These are phyloP conservation scores for Brachypalpus laphriformis DNA, from an alignment of 2,888 invertebrate genomes.

Conservation along the genomic window DNA sequence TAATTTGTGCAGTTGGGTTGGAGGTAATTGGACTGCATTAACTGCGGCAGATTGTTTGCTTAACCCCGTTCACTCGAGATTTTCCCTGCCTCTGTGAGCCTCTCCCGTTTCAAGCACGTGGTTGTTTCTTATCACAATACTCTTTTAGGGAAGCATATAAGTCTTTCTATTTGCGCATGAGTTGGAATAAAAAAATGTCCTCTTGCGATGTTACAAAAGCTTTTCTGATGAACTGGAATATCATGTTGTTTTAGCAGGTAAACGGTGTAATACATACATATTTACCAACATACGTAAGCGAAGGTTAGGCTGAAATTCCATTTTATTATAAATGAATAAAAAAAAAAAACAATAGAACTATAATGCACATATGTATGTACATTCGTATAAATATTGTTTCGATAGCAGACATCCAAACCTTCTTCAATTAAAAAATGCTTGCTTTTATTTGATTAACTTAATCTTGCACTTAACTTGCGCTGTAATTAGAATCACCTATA, in stretches of 20 bases:
- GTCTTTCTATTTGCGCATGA: slow-evolving; percentile 33
- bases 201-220: slow-evolving; percentile 18
- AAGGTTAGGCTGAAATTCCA: neutral
- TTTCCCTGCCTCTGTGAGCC: slow-evolving; percentile 14
- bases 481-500: neutral
- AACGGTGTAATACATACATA: neutral
- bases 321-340: no score
- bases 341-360: neutral
- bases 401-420: no score
- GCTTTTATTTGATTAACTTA: neutral
- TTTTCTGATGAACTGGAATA: neutral
- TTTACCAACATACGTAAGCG: neutral
- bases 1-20: slow-evolving; percentile 42
- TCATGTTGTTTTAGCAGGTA: slow-evolving; percentile 4
- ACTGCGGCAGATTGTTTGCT: slow-evolving; percentile 48
- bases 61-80: slow-evolving; percentile 34
- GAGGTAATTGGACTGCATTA: slow-evolving; percentile 60
- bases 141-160: neutral
- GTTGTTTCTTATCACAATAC: slow-evolving; percentile 48
- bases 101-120: slow-evolving; percentile 53
- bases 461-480: neutral
- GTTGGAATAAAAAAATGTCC: slow-evolving; percentile 7
- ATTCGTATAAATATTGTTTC: no score
- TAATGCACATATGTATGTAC: neutral
- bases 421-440: neutral